Conservation (phyloP, 2,888 invertebrate genomes). For the Drosophila testacea region DNA sequence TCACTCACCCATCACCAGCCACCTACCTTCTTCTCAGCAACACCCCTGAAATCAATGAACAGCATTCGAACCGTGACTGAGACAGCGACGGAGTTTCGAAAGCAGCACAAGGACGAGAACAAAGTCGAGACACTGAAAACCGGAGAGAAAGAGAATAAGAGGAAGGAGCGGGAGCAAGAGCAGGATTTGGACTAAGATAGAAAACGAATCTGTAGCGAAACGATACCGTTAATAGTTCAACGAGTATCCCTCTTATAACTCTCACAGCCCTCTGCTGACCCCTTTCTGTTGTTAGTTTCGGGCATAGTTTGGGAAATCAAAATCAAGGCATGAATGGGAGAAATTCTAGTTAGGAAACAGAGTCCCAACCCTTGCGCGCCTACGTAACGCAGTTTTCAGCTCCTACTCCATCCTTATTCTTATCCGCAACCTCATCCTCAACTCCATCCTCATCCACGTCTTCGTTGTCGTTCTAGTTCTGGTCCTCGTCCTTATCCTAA, state of each 20-base stretch:
- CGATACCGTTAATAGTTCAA: slow-evolving; percentile 38
- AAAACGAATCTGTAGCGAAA: slow-evolving; percentile 7
- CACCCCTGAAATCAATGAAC: slow-evolving; percentile 62
- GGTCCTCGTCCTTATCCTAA: background rate
- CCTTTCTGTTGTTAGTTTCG: slow-evolving; percentile 29
- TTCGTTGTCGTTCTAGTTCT: slow-evolving; percentile 5
- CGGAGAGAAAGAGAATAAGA: background rate
- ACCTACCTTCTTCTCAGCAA: background rate
- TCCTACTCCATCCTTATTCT: background rate
- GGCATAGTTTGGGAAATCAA: slow-evolving; percentile 38
- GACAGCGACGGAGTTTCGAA: slow-evolving; percentile 5
- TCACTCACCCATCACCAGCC: background rate
- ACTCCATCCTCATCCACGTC: background rate
- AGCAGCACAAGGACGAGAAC: background rate
- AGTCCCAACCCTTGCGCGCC: slow-evolving; percentile 44
- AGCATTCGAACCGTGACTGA: slow-evolving; percentile 33
- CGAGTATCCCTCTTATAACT: background rate
- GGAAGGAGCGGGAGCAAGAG: background rate
- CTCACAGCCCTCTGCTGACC: background rate
- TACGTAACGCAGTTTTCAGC: slow-evolving; percentile 48
- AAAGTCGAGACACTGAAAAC: background rate
- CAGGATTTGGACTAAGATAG: background rate
- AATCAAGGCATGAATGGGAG: slow-evolving; percentile 41
- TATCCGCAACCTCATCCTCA: background rate
- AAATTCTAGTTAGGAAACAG: background rate